Conservation (phyloP, 2,113 vertebrate genomes). For the Psittacara wagleri region DNA sequence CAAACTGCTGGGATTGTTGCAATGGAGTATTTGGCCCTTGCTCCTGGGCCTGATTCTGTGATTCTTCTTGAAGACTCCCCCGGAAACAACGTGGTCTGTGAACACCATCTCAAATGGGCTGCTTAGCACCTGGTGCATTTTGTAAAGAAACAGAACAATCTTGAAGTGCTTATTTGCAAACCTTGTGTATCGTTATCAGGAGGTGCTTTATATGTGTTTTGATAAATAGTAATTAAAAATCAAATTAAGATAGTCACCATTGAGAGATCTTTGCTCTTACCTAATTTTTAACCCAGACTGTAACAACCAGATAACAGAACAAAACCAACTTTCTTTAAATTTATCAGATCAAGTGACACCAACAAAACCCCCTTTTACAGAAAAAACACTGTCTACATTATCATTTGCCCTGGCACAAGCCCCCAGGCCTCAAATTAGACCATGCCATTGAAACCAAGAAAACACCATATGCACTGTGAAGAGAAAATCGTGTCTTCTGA, state of each 20-base stretch:
- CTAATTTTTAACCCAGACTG: background rate
- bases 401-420: background rate
- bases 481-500: background rate
- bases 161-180: background rate
- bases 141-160: background rate
- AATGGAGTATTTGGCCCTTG: accelerated
- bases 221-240: background rate
- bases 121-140: background rate
- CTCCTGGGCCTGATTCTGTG: background rate
- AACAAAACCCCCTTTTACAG: background rate
- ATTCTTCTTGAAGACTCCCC: background rate
- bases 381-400: background rate
- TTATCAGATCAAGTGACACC: background rate
- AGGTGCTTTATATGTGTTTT: background rate
- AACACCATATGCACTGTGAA: background rate
- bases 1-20: background rate
- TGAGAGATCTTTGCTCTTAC: background rate
- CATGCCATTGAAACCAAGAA: background rate
- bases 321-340: background rate
- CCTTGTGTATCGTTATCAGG: accelerated
- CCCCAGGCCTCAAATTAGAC: background rate
- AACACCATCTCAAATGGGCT: background rate
- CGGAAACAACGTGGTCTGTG: background rate
- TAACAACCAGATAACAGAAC: background rate
- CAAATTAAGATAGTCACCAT: accelerated